Conservation (phyloP, 2,888 invertebrate genomes). For the Ptychoptera contaminata region DNA sequence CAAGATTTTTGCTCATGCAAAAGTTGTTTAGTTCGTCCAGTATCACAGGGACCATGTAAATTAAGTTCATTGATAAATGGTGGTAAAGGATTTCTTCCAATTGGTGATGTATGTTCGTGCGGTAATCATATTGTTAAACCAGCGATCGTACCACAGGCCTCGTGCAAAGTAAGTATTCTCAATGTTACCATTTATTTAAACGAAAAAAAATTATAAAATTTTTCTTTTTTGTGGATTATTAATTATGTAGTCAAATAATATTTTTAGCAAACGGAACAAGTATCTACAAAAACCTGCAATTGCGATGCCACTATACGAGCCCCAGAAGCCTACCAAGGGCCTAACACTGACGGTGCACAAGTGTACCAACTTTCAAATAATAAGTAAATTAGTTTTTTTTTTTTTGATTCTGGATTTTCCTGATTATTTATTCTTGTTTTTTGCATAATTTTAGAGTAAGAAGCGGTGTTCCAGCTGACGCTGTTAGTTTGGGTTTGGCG, state of each 20-base stretch:
- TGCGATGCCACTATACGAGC: constrained; percentile 4
- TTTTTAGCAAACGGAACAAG: background rate
- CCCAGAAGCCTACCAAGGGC: constrained; percentile 4
- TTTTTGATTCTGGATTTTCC: background rate
- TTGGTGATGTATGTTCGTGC: constrained; percentile 27
- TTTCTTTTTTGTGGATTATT: too few relatives aligned
- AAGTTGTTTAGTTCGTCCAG: constrained; percentile 6
- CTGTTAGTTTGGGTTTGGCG: constrained; percentile 33
- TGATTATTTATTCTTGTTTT: background rate
- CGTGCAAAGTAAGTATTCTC: constrained; percentile 20
- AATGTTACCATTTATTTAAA: too few relatives aligned
- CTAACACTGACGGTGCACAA: background rate
- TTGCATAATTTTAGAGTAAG: too few relatives aligned
- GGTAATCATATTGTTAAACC: constrained; percentile 27
- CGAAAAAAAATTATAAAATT: too few relatives aligned
- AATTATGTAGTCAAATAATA: too few relatives aligned
- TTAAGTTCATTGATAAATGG: background rate
- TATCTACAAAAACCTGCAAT: background rate
- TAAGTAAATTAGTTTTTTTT: background rate
- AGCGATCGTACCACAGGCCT: constrained; percentile 18
- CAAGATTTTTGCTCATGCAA: constrained; percentile 18
- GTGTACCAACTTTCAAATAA: constrained; percentile 4
- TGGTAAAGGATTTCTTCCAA: constrained; percentile 16
- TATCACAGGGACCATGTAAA: constrained; percentile 3
- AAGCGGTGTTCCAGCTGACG: constrained; percentile 28